Evolutionary conservation across 2,797 vertebrate genomes (phyloP).

Genomic region (Cottoperca gobio): DNA sequence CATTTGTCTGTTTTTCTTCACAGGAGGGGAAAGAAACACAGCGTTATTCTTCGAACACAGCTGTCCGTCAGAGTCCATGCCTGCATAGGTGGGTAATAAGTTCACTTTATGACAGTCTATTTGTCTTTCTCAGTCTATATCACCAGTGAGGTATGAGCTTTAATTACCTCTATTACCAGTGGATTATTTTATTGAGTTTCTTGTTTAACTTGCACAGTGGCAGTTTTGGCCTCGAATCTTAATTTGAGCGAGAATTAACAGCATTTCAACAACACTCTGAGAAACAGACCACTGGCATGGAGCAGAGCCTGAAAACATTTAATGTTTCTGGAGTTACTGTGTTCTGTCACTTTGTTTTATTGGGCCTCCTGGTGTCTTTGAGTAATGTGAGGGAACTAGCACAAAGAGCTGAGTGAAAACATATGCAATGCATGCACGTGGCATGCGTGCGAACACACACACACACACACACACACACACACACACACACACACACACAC

Average conservation of each 20-base stretch:
- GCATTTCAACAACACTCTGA: constrained; percentile 43
- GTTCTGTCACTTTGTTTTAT: constrained; percentile 79
- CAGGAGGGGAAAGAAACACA: constrained; percentile 94
- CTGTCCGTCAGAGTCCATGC: constrained; percentile 97
- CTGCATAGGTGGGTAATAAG: constrained; percentile 93
- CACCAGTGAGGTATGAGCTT: constrained; percentile 37
- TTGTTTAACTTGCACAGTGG: constrained; percentile 65
- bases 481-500: constrained; percentile 25
- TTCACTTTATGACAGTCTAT: constrained; percentile 11
- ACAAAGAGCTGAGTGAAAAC: constrained; percentile 73
- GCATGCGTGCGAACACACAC: constrained; percentile 30
- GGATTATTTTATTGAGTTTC: constrained; percentile 37
- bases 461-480: constrained; percentile 7
- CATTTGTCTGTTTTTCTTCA: constrained; percentile 45
- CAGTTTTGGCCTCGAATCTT: constrained; percentile 52
- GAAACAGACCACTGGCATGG: constrained; percentile 40
- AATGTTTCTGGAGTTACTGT: constrained; percentile 65
- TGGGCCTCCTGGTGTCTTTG: constrained; percentile 74
- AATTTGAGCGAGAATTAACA: constrained; percentile 64
- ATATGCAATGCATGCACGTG: constrained; percentile 56
- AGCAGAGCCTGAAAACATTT: constrained; percentile 54
- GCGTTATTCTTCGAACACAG: constrained; percentile 94
- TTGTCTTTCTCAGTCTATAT: constrained; percentile 34
- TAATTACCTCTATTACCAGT: constrained; percentile 44
- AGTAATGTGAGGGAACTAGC: constrained; percentile 67